These are phyloP conservation scores for Xylota segnis DNA, from an alignment of 2,888 invertebrate genomes.

Conservation along the genomic window DNA sequence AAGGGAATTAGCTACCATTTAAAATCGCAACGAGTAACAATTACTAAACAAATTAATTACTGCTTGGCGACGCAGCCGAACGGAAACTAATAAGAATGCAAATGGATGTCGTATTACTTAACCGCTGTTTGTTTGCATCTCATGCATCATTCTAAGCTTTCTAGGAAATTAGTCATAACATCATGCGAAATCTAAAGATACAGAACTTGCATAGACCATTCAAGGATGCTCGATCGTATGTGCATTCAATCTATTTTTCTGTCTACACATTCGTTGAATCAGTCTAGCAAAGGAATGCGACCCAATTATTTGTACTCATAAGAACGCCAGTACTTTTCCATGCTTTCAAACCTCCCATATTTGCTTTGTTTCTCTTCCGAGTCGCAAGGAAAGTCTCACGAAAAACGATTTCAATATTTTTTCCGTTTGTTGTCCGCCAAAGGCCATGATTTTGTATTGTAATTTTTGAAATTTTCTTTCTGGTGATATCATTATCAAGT, in stretches of 20 bases:
- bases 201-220: neutral
- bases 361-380: neutral
- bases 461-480: slow-evolving; percentile 52
- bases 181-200: neutral
- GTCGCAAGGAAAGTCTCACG: slow-evolving; percentile 5
- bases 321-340: slow-evolving; percentile 18
- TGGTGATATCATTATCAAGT: slow-evolving; percentile 65
- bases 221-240: neutral
- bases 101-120: neutral
- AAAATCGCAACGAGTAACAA: neutral
- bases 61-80: neutral
- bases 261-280: neutral
- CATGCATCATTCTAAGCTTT: neutral
- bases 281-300: neutral
- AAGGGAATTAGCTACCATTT: neutral
- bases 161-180: neutral
- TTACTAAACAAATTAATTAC: neutral
- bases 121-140: neutral
- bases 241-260: neutral
- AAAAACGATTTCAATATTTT: slow-evolving; percentile 15
- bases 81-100: slow-evolving; percentile 2
- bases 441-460: slow-evolving; percentile 10
- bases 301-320: neutral
- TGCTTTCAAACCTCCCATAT: neutral
- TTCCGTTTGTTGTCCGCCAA: slow-evolving; percentile 8